Percentiles rank a stretch among this genome's conserved stretches.
These are phyloP conservation scores for Drosophila micromelanica DNA, from an alignment of 1,140 invertebrate species.

Conservation along the genomic window DNA sequence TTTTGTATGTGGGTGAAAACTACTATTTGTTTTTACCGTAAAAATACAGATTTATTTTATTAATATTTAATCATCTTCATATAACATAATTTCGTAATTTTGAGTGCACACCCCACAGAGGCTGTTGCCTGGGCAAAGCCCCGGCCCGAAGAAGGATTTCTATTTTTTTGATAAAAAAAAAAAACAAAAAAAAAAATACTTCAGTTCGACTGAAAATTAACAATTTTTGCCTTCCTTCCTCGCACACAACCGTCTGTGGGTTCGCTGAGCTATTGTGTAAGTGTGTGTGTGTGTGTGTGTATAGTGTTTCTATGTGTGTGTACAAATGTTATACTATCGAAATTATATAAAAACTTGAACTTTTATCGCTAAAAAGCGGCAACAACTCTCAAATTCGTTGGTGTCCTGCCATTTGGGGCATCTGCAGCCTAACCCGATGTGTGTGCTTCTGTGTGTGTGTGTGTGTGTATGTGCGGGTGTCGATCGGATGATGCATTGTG, in stretches of 20 bases:
- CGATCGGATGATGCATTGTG: neutral
- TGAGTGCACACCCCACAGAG: conserved; percentile 59
- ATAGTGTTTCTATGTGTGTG: neutral
- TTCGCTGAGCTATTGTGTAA: conserved; percentile 43
- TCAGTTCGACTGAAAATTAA: conserved; percentile 50
- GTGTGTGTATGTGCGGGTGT: neutral
- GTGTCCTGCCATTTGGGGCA: neutral
- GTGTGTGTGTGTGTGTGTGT: conserved; percentile 21
- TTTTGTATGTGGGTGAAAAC: conserved; percentile 57
- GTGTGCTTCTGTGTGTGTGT: neutral
- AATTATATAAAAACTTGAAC: conserved; percentile 42
- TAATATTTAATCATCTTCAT: conserved; percentile 34
- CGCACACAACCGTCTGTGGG: conserved; percentile 9
- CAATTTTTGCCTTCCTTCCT: neutral
- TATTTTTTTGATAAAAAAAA: too few relatives aligned
- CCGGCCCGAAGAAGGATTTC: neutral
- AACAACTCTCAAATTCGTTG: conserved; percentile 32
- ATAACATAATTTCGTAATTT: conserved; percentile 73
- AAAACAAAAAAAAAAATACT: neutral
- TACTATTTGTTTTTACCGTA: conserved; percentile 64
- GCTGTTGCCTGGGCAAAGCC: neutral
- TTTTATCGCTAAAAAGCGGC: conserved; percentile 25
- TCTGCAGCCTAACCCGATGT: conserved; percentile 6
- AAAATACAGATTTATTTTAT: conserved; percentile 59
- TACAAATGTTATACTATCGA: conserved; percentile 22